phyloP scores from a whole-genome alignment of 2,113 vertebrate genomes.

The Cathartes aura region DNA sequence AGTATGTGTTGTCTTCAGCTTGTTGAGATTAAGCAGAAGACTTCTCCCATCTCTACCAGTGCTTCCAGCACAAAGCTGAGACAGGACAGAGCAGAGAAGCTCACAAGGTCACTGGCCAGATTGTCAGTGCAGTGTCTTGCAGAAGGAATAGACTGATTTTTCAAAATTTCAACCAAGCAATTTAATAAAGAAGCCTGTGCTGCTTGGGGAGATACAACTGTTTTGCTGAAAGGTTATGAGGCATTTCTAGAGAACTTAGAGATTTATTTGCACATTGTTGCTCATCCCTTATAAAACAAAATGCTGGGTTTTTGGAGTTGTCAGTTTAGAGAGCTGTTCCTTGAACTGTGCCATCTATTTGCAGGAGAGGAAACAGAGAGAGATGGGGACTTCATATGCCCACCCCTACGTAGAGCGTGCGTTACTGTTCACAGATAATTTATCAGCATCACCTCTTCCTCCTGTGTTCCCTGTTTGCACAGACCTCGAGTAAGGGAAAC shows the following conservation, averaged over 20 bases:
- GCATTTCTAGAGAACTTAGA: neutral
- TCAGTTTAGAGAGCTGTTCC: neutral
- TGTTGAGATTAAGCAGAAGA: neutral
- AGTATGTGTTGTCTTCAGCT: neutral
- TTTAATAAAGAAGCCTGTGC: neutral
- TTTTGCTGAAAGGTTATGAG: neutral
- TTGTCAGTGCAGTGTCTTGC: neutral
- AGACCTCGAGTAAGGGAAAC: neutral
- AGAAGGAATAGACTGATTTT: neutral
- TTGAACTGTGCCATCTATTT: neutral
- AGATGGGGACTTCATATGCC: neutral
- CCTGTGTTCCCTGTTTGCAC: neutral
- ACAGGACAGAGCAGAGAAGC: neutral
- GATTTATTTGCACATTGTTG: neutral
- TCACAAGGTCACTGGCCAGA: neutral
- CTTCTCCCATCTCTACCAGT: neutral
- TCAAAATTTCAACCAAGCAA: neutral
- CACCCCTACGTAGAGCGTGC: rapidly evolving
- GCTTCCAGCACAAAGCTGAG: neutral
- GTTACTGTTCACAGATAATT: neutral
- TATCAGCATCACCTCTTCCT: neutral
- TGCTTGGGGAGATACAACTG: neutral
- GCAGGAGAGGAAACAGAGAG: neutral
- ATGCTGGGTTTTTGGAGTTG: neutral
- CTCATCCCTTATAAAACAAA: neutral